Conservation (phyloP, 2,888 invertebrate genomes). For the Drosophila mayaguana region DNA sequence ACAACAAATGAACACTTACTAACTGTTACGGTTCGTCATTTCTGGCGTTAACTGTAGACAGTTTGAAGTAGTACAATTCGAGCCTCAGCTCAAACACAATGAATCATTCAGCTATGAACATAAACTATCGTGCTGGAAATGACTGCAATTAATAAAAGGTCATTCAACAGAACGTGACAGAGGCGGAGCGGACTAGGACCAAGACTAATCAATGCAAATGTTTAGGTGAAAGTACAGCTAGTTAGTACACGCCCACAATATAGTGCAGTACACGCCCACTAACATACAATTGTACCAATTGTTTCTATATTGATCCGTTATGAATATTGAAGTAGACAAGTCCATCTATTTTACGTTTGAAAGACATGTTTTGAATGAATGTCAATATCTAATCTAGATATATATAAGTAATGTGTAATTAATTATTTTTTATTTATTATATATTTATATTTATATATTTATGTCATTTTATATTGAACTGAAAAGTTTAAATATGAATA, state of each 20-base stretch:
- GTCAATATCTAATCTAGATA: background rate
- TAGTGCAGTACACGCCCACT: constrained; percentile 20
- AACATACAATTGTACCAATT: background rate
- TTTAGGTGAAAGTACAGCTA: constrained; percentile 29
- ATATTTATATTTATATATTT: background rate
- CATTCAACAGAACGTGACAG: constrained; percentile 43
- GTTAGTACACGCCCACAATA: constrained; percentile 28
- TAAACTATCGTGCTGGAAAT: constrained; percentile 56
- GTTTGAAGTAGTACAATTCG: background rate
- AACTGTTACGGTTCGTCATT: constrained; percentile 12
- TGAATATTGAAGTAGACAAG: background rate
- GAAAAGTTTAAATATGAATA: too few relatives aligned
- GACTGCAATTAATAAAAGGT: constrained; percentile 71
- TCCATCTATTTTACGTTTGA: background rate
- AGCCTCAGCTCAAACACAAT: background rate
- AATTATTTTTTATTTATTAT: too few relatives aligned
- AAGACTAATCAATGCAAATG: constrained; percentile 21
- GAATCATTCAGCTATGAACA: constrained; percentile 23
- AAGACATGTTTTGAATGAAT: background rate
- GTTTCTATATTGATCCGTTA: constrained; percentile 24
- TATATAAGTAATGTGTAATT: too few relatives aligned
- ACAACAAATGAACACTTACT: background rate
- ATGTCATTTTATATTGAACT: background rate
- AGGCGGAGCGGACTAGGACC: background rate
- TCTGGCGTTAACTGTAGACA: constrained; percentile 32